These are phyloP conservation scores for Enteromius thamalakanensis DNA, from an alignment of 2,797 vertebrate genomes.

Conservation along the genomic window DNA sequence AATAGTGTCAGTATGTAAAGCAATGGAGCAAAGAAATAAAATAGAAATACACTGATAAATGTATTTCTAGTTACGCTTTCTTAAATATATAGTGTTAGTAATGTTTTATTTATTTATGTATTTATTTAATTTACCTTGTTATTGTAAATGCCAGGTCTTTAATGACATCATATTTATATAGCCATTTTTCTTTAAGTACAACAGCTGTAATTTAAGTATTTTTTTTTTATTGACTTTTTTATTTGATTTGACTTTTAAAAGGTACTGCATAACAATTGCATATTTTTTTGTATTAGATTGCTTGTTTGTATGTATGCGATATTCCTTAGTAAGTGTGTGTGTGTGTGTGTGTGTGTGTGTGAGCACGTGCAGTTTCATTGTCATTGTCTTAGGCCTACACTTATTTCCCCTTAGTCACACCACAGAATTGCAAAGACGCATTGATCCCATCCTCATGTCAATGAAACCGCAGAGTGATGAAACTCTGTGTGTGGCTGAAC, in stretches of 20 bases:
- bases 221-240: too few relatives aligned
- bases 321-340: not conserved
- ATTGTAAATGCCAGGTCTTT: not conserved
- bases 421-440: constrained; percentile 40
- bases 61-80: not conserved
- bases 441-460: constrained; percentile 50
- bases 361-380: not conserved
- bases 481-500: constrained; percentile 51
- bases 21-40: not conserved
- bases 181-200: not conserved
- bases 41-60: not conserved
- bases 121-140: not conserved
- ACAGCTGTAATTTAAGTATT: not conserved
- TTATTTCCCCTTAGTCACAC: constrained; percentile 40
- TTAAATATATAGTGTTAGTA: not conserved
- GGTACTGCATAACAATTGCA: not conserved
- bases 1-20: not conserved
- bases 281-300: not conserved
- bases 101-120: not conserved
- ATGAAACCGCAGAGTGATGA: constrained; percentile 47
- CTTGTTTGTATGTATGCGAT: constrained; percentile 4
- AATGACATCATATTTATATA: not conserved
- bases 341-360: constrained; percentile 28
- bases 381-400: constrained; percentile 8
- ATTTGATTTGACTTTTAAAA: not conserved